Evolutionary conservation across 1,140 invertebrate species (phyloP).

Genomic region (Orchestia grillus): DNA sequence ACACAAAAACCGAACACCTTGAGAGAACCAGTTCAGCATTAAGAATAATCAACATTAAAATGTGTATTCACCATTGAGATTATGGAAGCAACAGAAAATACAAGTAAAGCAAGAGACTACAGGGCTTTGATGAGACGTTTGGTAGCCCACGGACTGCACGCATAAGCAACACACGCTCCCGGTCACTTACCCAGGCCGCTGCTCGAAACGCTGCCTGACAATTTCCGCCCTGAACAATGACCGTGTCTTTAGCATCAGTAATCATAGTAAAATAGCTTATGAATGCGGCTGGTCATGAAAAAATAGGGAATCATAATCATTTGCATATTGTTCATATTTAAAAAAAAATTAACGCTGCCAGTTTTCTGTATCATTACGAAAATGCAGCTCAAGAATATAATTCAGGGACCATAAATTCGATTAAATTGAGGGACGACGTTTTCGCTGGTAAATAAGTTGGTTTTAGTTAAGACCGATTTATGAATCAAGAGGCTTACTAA

Average conservation of each 20-base stretch:
- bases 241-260: background rate
- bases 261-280: too few species aligned
- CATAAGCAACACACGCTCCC: background rate
- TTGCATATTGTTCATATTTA: background rate
- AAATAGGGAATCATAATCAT: background rate
- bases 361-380: background rate
- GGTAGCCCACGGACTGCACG: background rate
- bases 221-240: slow-evolving; percentile 32
- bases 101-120: too few species aligned
- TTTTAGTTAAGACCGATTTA: background rate
- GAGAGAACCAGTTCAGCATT: background rate
- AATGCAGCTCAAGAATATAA: background rate
- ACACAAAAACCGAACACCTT: background rate
- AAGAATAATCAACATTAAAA: background rate
- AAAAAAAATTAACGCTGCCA: background rate
- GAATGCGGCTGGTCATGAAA: too few species aligned
- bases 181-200: slow-evolving; percentile 12
- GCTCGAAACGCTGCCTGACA: slow-evolving; percentile 8
- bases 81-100: background rate
- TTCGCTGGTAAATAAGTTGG: background rate
- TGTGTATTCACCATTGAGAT: background rate
- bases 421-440: background rate
- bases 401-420: background rate
- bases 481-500: background rate
- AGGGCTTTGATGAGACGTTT: background rate